Conservation (phyloP, 2,888 invertebrate genomes). For the Zygogramma bicolorata region DNA sequence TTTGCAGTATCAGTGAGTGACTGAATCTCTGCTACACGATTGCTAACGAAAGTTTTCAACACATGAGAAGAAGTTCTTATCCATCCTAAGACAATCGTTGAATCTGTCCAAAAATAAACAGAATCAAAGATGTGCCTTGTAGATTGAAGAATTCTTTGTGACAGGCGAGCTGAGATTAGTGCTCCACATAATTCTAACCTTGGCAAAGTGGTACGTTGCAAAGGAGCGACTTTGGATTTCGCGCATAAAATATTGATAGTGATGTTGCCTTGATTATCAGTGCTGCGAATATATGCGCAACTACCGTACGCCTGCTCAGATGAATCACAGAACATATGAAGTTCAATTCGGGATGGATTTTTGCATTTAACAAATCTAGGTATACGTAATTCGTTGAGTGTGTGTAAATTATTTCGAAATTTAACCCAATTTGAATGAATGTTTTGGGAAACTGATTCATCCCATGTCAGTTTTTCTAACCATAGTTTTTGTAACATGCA, state of each 20-base stretch:
- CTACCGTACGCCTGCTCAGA: background rate
- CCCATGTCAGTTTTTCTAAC: conserved; percentile 7
- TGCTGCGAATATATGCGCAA: background rate
- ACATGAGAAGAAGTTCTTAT: background rate
- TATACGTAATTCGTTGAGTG: background rate
- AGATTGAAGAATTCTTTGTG: background rate
- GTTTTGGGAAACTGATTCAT: background rate
- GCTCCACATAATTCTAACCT: background rate
- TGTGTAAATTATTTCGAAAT: background rate
- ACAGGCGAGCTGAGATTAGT: background rate
- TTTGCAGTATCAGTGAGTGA: background rate
- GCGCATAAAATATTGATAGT: background rate
- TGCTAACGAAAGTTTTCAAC: background rate
- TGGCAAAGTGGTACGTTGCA: background rate
- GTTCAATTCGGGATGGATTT: background rate
- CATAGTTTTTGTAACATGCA: conserved; percentile 14
- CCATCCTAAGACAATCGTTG: background rate
- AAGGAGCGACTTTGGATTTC: background rate
- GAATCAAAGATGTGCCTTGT: background rate
- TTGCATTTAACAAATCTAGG: background rate
- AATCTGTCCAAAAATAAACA: background rate
- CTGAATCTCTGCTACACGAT: background rate
- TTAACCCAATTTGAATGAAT: background rate
- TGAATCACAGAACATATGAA: background rate
- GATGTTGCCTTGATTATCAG: background rate